A percentile compares a stretch with the other conserved stretches of the same genome.
Evolutionary conservation across 2,888 invertebrate genomes (phyloP).

Genomic region (Nipponacmea schrenckii): DNA sequence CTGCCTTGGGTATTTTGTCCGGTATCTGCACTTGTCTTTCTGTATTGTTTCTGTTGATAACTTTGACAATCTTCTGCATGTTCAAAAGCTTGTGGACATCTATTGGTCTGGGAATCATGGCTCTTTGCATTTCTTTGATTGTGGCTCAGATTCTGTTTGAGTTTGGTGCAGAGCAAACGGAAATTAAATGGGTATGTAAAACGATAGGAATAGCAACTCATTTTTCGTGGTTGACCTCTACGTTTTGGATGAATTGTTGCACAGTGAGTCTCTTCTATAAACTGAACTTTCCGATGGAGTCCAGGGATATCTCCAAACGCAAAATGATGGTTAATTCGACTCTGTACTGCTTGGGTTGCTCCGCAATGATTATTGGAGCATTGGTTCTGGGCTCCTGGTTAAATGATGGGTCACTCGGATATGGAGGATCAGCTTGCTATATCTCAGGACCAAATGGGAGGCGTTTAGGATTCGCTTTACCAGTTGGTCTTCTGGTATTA

Average conservation of each 20-base stretch:
- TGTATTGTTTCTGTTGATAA: neutral
- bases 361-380: neutral
- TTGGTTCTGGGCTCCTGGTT: neutral
- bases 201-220: conserved; percentile 9
- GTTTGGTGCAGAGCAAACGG: neutral
- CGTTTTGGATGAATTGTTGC: conserved; percentile 15
- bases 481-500: conserved; percentile 10
- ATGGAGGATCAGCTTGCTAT: conserved; percentile 13
- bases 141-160: conserved; percentile 7
- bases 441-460: neutral
- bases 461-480: conserved; percentile 11
- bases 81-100: neutral
- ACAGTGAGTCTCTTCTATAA: conserved; percentile 11
- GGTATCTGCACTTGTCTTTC: neutral
- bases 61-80: neutral
- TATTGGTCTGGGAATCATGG: neutral
- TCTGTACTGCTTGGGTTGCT: neutral
- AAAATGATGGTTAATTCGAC: neutral
- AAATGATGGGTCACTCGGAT: neutral
- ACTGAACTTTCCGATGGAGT: neutral
- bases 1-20: neutral
- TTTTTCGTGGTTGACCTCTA: conserved; percentile 12
- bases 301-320: neutral
- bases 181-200: neutral
- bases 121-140: neutral